phyloP scores from a whole-genome alignment of 2,888 invertebrate genomes.

The Ceriagrion tenellum region DNA sequence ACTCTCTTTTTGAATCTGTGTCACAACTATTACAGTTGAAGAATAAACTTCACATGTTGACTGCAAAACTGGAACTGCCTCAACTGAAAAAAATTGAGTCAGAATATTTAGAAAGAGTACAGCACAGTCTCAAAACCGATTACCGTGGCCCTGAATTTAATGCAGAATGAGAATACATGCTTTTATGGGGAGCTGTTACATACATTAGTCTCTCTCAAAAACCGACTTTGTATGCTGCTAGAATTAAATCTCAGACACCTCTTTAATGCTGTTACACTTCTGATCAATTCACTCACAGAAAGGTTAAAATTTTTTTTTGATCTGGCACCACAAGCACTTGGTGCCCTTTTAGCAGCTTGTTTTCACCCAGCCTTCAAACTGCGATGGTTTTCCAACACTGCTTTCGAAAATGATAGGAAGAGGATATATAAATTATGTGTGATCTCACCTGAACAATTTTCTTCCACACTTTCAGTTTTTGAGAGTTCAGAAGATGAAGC shows the following conservation, averaged over 20 bases:
- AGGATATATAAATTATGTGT: background rate
- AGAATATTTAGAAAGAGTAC: constrained; percentile 1
- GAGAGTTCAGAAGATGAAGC: constrained; percentile 6
- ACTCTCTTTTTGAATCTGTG: background rate
- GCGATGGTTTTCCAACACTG: background rate
- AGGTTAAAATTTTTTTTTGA: background rate
- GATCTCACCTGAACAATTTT: background rate
- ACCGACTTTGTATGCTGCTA: background rate
- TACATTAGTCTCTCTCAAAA: constrained; percentile 15
- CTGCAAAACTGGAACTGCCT: background rate
- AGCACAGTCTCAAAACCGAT: background rate
- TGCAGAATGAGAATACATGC: constrained; percentile 18
- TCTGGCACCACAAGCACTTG: background rate
- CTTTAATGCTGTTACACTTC: background rate
- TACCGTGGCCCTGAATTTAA: background rate
- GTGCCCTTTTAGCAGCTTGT: constrained; percentile 1
- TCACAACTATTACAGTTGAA: background rate
- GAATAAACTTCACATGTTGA: background rate
- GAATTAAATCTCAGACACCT: background rate
- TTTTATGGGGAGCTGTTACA: background rate
- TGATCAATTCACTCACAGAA: background rate
- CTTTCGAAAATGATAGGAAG: constrained; percentile 4
- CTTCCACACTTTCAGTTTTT: no score
- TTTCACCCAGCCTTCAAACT: constrained; percentile 23
- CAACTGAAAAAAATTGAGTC: constrained; percentile 30